Base-by-base conservation (phyloP, 2,888 invertebrate genomes). In the Xestia ashworthii region DNA sequence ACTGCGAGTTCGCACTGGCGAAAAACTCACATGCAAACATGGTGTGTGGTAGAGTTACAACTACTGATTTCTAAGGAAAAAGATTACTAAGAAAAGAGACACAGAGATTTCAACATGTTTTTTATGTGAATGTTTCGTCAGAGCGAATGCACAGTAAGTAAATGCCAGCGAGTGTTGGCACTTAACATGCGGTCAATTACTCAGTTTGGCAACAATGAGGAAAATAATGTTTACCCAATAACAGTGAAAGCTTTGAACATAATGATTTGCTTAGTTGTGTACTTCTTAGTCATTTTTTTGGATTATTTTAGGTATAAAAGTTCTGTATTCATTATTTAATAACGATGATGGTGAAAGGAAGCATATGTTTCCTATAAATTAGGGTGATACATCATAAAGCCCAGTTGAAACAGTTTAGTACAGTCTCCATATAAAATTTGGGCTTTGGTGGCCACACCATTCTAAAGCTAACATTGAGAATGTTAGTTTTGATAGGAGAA, bases 111-210 rank as follows among this genome's bases (percentile, higher is more conserved):
- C 14, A n/a, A n/a, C 12, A 44, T 44, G 12, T 64, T 60, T 60
- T 55, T 32, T 62, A 38, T 62, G 19, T 19, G 1, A 62, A 38
- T 62, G 19, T 19, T 62, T 11, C 19, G 19, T 5, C 62, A 19
- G 9, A 19, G 9, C 11, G 62, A 19, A 38, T 19, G 32, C 19
- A 38, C 62, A 62, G 19, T 5, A 62, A 62, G 50, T 68, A 65
- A 55, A 65, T 62, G 65, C 50, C 44, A 55, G 22, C 53, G 41
- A 53, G 75, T 66, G 69, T 44, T 62, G 46, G 64, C 65, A 67
- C 67, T 60, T 48, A n/a, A 38, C 65, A 66, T 67, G 70, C 64
- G 44, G 50, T 46, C 50, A 68, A 32, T 74, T 70, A 84, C 41
- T 53, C 41, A 64, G 58, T 68, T 50, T 41, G 14, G 8, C n/a